Evolutionary conservation across 2,797 vertebrate genomes (phyloP).

Genomic region (Lates japonicus): DNA sequence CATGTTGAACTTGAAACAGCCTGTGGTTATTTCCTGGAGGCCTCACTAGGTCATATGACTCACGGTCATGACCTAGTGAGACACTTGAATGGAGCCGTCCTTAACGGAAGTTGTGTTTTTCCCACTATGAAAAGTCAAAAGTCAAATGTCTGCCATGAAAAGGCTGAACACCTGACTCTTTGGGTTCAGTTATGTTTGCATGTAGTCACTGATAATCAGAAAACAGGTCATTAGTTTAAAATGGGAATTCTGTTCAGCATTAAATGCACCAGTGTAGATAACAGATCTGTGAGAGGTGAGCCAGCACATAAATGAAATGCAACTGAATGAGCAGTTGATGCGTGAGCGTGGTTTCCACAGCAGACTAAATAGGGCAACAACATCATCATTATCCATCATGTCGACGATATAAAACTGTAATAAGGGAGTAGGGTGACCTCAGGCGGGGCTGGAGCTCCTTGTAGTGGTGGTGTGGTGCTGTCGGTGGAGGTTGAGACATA

Average conservation of each 20-base stretch:
- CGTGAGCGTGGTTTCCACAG: conserved; percentile 46
- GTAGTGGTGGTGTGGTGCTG: conserved; percentile 59
- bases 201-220: background rate
- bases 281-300: conserved; percentile 26
- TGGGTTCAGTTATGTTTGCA: background rate
- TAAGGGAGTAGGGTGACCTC: conserved; percentile 79
- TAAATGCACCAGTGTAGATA: conserved; percentile 18
- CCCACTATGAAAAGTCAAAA: background rate
- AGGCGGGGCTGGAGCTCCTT: conserved; percentile 69
- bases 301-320: conserved; percentile 50
- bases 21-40: no score
- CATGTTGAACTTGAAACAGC: no score
- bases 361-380: conserved; percentile 78
- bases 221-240: background rate
- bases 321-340: conserved; percentile 61
- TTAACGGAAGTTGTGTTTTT: no score
- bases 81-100: no score
- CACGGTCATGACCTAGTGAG: no score
- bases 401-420: conserved; percentile 74
- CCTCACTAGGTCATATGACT: no score
- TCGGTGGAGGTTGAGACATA: conserved; percentile 74
- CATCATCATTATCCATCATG: conserved; percentile 79
- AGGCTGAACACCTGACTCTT: background rate
- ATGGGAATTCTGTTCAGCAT: background rate
- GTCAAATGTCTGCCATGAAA: background rate